phyloP scores from a whole-genome alignment of 2,113 vertebrate genomes.

The Haemorhous mexicanus region DNA sequence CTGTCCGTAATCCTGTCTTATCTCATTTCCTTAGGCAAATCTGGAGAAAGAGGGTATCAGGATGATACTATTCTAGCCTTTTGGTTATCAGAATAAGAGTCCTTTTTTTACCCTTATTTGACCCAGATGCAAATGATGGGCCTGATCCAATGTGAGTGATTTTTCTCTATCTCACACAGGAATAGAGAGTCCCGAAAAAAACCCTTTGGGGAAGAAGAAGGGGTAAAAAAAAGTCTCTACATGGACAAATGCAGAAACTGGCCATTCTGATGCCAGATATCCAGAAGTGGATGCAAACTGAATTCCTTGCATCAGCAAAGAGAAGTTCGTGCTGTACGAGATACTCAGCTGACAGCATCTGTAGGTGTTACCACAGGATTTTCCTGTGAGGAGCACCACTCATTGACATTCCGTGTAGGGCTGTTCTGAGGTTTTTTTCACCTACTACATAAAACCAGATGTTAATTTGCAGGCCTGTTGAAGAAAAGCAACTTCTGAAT shows the following conservation, averaged over 20 bases:
- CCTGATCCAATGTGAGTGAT: background rate
- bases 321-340: background rate
- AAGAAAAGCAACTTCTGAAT: background rate
- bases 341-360: background rate
- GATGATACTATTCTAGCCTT: background rate
- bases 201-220: background rate
- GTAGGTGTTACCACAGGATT: background rate
- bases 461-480: background rate
- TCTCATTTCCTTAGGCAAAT: background rate
- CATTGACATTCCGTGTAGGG: fast-evolving
- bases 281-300: background rate
- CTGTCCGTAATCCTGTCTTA: background rate
- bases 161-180: background rate
- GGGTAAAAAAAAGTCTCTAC: background rate
- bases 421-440: fast-evolving
- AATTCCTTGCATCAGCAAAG: background rate
- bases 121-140: background rate
- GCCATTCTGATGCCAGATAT: background rate
- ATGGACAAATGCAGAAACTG: background rate
- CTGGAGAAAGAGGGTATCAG: background rate
- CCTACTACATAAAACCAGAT: background rate
- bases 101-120: background rate
- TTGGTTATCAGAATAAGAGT: background rate
- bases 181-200: background rate
- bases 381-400: background rate